These are phyloP conservation scores for Luperina nickerlii DNA, from an alignment of 2,888 invertebrate species.

Conservation along the genomic window DNA sequence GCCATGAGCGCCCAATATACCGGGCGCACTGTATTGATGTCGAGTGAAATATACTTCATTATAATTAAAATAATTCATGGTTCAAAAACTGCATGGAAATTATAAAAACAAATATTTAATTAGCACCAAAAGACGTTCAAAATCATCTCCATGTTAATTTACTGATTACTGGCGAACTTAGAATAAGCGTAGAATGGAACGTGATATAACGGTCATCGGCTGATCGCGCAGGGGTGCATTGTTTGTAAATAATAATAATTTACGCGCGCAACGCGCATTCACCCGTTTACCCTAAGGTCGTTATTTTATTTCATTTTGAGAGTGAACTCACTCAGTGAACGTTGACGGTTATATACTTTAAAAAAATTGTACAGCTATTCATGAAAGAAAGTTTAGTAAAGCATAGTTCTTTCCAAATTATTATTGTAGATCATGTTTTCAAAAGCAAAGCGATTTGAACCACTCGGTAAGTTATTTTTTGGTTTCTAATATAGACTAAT, in stretches of 20 bases:
- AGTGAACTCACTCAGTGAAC: constrained; percentile 42
- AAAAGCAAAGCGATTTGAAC: constrained; percentile 87
- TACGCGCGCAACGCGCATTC: constrained; percentile 73
- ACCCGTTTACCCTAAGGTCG: constrained; percentile 24
- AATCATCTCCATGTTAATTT: neutral
- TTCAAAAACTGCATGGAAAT: neutral
- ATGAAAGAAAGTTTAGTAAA: constrained; percentile 6
- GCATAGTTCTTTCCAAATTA: constrained; percentile 11
- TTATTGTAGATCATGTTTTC: constrained; percentile 81
- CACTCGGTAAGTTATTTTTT: constrained; percentile 77
- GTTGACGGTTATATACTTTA: constrained; percentile 34
- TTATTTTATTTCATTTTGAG: constrained; percentile 50
- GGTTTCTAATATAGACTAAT: neutral
- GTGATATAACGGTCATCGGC: constrained; percentile 72
- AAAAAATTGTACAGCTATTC: neutral
- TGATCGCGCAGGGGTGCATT: constrained; percentile 33
- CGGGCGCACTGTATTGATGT: neutral
- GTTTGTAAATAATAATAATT: constrained; percentile 64
- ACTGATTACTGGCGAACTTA: neutral
- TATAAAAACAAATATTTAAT: neutral
- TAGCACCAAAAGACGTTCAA: neutral
- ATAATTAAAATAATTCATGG: neutral
- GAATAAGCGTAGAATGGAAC: constrained; percentile 60
- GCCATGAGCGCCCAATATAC: neutral
- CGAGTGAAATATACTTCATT: neutral